Base-by-base conservation (phyloP, 2,797 vertebrate species). In the Ambastaia sidthimunki region DNA sequence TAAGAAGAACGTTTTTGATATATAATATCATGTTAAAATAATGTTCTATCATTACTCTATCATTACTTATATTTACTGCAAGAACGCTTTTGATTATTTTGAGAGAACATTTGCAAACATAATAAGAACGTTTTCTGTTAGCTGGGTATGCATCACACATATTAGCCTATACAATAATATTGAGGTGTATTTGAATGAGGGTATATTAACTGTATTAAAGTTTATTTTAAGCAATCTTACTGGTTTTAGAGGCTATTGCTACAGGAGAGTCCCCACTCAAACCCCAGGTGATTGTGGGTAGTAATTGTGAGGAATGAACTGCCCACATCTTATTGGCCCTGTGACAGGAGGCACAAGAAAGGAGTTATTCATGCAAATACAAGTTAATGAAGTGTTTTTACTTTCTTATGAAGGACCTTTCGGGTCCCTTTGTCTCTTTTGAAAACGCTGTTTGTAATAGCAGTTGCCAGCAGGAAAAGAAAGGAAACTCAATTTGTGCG, bases 351-450 rank as follows among this genome's bases (percentile, higher is more conserved):
- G 25, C 16, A 70, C 70, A 77, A 62, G 69, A 66, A 84, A 69
- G 80, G 50, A 84, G 76, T 83, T 82, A 85, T 76, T 82, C 84
- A 84, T 87, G 86, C 87, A 89, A 82, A 82, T 67, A 78, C 70
- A 82, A 75, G 71, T 76, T 86, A 84, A 82, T 86, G 71, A 86
- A 80, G 76, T 77, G 65, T 82, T 80, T 65, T 78, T 66, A 54
- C 72, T 70, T 72, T 37, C 73, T 81, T 65, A 71, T 74, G 74
- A 84, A 78, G 79, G 25, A 84, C 55, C 70, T 80, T 80, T 71
- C 16, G 70, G 82, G 74, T 54, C 65, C 34, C 62, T 86, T 87
- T 85, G 85, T 83, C 83, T 83, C 81, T 71, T 47, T 47, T 66
- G 47, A 80, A 76, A 78, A 78, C 62, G 37, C 60, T 71, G 67